Base-by-base conservation (phyloP, 92 coral and sea anemone species). In the Muricea muricata region DNA sequence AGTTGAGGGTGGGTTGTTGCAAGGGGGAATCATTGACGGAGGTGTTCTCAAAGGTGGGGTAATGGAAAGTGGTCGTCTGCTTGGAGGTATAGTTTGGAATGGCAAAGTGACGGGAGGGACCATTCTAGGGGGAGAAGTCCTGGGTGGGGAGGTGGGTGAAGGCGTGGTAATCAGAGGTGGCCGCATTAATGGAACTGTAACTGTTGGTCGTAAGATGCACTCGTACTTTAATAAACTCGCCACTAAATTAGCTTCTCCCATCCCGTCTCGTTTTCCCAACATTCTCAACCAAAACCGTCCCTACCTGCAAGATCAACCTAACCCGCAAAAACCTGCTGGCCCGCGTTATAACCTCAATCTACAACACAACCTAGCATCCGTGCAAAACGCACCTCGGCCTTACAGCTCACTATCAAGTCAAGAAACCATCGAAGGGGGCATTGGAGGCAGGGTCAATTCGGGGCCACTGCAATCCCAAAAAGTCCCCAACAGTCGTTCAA, bases 61-160 rank as follows among this genome's bases (percentile, higher is more conserved):
- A 56, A 96, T 96, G 97, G 97, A 96, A 58, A 93, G 96, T 31
- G 99, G 99, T 0, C 78, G 90, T 32, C 88, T 96, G 1, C 91
- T 92, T 68, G 99, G 99, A 1, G 99, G 99, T 13, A 87, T 90
- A 35, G 99, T 96, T 58, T 87, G 94, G 58, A 93, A 92, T 55
- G 99, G 99, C 28, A 93, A 84, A 75, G 94, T 96, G 37, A 96
- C 93, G 65, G 99, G 99, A n/a, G 99, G 99, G 23, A 75, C 90
- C 30, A 93, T 96, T 52, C 88, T 93, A 50, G 99, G 99, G 4
- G 99, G 99, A 0, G 93, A 93, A 32, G 89, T 96, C 35, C 93
- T 92, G 30, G 99, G 99, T 17, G 99, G 99, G n/a, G 99, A 96
- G 82, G 91, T 96, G 52, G 95, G 95, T 3, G 99, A 96, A 24